These are phyloP conservation scores for Cryptus armator DNA, from an alignment of 2,888 invertebrate species.

Conservation along the genomic window DNA sequence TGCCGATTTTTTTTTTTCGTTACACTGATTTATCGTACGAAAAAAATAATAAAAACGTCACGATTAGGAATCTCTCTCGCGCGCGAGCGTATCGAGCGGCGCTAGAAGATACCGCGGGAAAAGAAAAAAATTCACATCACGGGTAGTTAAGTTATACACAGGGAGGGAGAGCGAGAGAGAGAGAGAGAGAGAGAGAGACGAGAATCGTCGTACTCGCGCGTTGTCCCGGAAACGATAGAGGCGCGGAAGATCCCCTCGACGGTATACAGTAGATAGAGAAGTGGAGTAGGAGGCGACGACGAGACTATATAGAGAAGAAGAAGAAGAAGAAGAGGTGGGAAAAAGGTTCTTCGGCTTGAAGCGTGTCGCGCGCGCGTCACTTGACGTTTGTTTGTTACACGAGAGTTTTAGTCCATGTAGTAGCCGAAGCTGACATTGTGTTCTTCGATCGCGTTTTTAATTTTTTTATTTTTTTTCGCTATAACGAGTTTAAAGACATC, in stretches of 20 bases:
- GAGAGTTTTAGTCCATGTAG: constrained; percentile 9
- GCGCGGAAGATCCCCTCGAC: constrained; percentile 54
- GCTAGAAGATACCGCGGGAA: neutral
- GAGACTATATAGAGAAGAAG: constrained; percentile 21
- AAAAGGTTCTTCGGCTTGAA: constrained; percentile 29
- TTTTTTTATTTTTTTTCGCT: neutral
- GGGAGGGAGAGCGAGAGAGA: neutral
- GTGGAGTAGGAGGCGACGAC: constrained; percentile 28
- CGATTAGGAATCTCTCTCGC: constrained; percentile 3
- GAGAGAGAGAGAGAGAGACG: neutral
- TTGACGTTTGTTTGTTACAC: constrained; percentile 57
- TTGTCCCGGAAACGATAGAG: constrained; percentile 59
- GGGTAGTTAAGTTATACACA: neutral
- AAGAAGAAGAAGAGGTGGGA: neutral
- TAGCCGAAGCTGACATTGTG: constrained; percentile 21
- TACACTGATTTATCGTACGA: constrained; percentile 6
- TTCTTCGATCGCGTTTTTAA: neutral
- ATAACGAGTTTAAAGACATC: neutral
- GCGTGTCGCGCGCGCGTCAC: constrained; percentile 54
- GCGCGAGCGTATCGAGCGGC: neutral
- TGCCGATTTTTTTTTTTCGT: constrained; percentile 68
- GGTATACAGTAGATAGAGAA: constrained; percentile 21
- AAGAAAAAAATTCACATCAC: neutral
- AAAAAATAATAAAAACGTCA: neutral
- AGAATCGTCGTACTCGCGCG: constrained; percentile 26